These are phyloP conservation scores for Piezodorus guildinii DNA, from an alignment of 1,140 invertebrate genomes.

Conservation along the genomic window DNA sequence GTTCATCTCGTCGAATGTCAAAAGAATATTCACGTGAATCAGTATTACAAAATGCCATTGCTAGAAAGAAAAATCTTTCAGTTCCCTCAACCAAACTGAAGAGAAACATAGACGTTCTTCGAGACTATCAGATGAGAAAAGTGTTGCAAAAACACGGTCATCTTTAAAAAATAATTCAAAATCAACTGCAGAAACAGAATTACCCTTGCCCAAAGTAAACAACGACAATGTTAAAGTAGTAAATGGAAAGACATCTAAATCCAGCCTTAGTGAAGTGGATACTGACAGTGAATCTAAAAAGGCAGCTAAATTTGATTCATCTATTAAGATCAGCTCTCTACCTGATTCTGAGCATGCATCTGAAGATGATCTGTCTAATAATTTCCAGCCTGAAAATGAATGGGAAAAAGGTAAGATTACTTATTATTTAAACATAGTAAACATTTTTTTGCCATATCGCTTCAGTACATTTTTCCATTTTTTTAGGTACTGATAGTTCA, in stretches of 20 bases:
- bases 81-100: slow-evolving; percentile 24
- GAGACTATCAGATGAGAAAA: slow-evolving; percentile 19
- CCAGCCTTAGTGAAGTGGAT: too few relatives aligned
- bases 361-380: slow-evolving; percentile 1
- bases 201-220: neutral
- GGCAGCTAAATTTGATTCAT: too few relatives aligned
- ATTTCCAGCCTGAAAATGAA: neutral
- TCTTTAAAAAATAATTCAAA: neutral
- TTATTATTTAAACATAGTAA: neutral
- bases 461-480: neutral
- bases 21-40: slow-evolving; percentile 30
- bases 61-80: slow-evolving; percentile 33
- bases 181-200: neutral
- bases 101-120: slow-evolving; percentile 24
- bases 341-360: neutral
- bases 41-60: slow-evolving; percentile 33
- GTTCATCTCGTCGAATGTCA: slow-evolving; percentile 31
- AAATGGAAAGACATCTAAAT: neutral
- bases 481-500: slow-evolving; percentile 6
- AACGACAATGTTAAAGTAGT: neutral
- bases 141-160: neutral
- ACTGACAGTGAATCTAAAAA: too few relatives aligned
- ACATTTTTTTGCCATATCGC: neutral
- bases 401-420: neutral
- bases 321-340: neutral